A percentile compares a stretch with the other conserved stretches of the same genome.
phyloP scores from a whole-genome alignment of 2,797 vertebrate species.

The Chanos chanos region DNA sequence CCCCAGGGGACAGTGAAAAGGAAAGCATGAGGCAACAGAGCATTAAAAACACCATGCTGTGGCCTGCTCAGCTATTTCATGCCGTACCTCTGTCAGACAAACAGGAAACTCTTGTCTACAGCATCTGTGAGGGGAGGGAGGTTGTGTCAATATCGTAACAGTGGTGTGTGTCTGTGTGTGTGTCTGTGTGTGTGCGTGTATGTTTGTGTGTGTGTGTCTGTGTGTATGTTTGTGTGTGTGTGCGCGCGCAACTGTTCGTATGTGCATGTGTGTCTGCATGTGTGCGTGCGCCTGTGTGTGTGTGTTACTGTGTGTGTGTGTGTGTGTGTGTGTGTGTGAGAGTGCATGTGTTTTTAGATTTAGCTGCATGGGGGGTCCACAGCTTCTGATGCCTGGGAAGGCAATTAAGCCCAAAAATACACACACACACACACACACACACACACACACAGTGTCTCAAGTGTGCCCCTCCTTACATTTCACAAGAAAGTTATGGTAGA shows the following conservation, averaged over 20 bases:
- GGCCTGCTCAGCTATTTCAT: not conserved
- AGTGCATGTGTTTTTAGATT: constrained; percentile 28
- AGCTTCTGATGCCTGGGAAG: constrained; percentile 79
- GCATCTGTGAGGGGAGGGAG: constrained; percentile 62
- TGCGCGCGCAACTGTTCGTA: not conserved
- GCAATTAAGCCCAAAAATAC: constrained; percentile 77
- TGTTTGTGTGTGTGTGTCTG: not conserved
- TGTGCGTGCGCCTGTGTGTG: not conserved
- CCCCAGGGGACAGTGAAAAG: constrained; percentile 71
- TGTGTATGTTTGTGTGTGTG: not conserved
- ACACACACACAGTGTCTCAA: constrained; percentile 10
- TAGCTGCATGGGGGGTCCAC: constrained; percentile 68
- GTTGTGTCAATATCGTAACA: constrained; percentile 88
- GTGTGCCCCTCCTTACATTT: constrained; percentile 61
- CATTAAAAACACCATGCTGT: not conserved
- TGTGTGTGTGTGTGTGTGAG: constrained; percentile 17
- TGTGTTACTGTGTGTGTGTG: not conserved
- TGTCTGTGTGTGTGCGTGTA: constrained; percentile 1
- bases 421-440: constrained; percentile 2
- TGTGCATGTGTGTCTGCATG: not conserved
- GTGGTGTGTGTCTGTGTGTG: constrained; percentile 48
- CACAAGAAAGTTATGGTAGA: constrained; percentile 70
- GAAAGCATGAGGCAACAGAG: constrained; percentile 81
- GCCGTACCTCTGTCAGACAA: constrained; percentile 57
- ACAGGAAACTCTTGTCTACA: constrained; percentile 83